A percentile compares a stretch with the other conserved stretches of the same genome.
Conservation (phyloP, 2,888 invertebrate genomes). For the Odontomyia ornata region DNA sequence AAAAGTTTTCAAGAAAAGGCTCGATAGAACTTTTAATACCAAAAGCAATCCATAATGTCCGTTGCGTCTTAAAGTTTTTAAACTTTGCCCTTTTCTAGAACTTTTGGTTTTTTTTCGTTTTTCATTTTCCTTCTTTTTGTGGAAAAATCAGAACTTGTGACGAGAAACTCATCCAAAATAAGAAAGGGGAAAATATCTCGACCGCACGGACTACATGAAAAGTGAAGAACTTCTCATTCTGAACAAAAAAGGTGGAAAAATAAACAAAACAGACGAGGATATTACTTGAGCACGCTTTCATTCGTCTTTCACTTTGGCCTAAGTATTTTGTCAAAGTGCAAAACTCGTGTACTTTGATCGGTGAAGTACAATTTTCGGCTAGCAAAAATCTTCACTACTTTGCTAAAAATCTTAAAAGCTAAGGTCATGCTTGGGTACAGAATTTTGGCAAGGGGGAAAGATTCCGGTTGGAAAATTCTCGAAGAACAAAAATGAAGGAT, state of each 20-base stretch:
- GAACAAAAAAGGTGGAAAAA: not conserved
- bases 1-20: not conserved
- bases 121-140: not conserved
- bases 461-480: not conserved
- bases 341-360: slow-evolving; percentile 29
- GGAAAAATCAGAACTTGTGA: not conserved
- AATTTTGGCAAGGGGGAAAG: not conserved
- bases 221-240: not conserved
- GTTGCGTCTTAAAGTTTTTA: not conserved
- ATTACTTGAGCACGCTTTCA: slow-evolving; percentile 20
- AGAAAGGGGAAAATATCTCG: not conserved
- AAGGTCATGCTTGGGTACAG: not conserved
- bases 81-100: not conserved
- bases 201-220: too few relatives aligned
- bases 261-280: not conserved
- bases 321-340: slow-evolving; percentile 13
- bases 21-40: not conserved
- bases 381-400: not conserved
- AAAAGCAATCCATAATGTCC: slow-evolving; percentile 17
- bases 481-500: not conserved
- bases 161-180: not conserved
- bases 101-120: not conserved
- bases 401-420: not conserved
- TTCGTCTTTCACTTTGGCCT: not conserved
- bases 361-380: slow-evolving; percentile 33